Evolutionary conservation across 2,888 invertebrate species (phyloP).

Genomic region (Sinelater perroti): DNA sequence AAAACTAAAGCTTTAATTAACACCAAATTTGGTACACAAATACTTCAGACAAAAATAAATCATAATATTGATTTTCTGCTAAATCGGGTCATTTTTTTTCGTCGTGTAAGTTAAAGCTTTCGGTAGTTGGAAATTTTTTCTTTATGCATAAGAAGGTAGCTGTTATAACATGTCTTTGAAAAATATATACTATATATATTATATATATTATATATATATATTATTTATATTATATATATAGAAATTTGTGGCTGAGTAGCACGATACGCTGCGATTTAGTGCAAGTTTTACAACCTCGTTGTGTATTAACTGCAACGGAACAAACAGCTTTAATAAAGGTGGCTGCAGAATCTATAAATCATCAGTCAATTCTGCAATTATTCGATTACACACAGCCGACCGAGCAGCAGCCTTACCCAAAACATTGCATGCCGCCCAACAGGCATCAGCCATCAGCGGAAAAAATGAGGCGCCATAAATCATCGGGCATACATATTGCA

Average conservation of each 20-base stretch:
- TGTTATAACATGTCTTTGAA: too few relatives aligned
- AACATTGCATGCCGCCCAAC: slow-evolving; percentile 22
- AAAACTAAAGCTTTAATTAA: too few relatives aligned
- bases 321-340: slow-evolving; percentile 22
- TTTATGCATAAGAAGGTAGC: too few relatives aligned
- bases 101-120: too few relatives aligned
- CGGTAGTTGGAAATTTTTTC: too few relatives aligned
- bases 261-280: slow-evolving; percentile 3
- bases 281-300: slow-evolving; percentile 2
- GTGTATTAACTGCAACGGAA: slow-evolving; percentile 11
- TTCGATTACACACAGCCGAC: slow-evolving; percentile 27
- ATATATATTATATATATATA: too few relatives aligned
- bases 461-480: slow-evolving; percentile 42
- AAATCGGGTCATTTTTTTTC: too few relatives aligned
- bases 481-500: slow-evolving; percentile 47
- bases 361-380: slow-evolving; percentile 29
- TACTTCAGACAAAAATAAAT: too few relatives aligned
- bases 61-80: too few relatives aligned
- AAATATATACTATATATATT: too few relatives aligned
- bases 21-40: too few relatives aligned
- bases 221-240: too few relatives aligned
- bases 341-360: slow-evolving; percentile 25
- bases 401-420: slow-evolving; percentile 15
- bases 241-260: slow-evolving; percentile 1
- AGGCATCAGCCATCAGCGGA: slow-evolving; percentile 22